phyloP scores from a whole-genome alignment of 2,113 vertebrate genomes.

The Oncorhynchus tshawytscha region DNA sequence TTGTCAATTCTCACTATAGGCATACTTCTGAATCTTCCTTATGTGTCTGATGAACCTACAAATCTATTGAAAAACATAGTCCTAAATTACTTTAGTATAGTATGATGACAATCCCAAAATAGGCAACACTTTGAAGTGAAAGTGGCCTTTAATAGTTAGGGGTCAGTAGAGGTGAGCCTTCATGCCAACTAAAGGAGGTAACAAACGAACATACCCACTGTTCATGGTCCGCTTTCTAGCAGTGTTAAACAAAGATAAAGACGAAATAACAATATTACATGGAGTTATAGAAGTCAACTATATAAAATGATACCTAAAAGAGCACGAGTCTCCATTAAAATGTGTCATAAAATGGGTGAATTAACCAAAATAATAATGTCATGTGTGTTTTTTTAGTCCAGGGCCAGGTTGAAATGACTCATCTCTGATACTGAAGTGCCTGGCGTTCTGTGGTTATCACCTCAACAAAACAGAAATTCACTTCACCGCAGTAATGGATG shows the following conservation, averaged over 20 bases:
- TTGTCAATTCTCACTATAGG: too few relatives aligned
- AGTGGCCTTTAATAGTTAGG: constrained; percentile 24
- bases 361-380: not conserved
- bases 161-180: constrained; percentile 34
- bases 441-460: constrained; percentile 10
- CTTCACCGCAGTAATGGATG: not conserved
- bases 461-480: not conserved
- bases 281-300: constrained; percentile 42
- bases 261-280: constrained; percentile 57
- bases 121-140: constrained; percentile 58
- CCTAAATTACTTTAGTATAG: too few relatives aligned
- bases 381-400: not conserved
- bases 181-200: constrained; percentile 71
- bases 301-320: constrained; percentile 34
- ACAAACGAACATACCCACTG: constrained; percentile 82
- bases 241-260: constrained; percentile 74
- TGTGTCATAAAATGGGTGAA: constrained; percentile 7
- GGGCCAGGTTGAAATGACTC: constrained; percentile 31
- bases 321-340: constrained; percentile 13
- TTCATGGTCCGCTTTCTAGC: constrained; percentile 81
- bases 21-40: not conserved
- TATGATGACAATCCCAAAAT: constrained; percentile 47
- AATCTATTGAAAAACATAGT: not conserved
- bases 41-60: constrained; percentile 14
- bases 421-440: constrained; percentile 42